Evolutionary conservation across 2,797 vertebrate species (phyloP).

Genomic region (Macroramphosus scolopax): DNA sequence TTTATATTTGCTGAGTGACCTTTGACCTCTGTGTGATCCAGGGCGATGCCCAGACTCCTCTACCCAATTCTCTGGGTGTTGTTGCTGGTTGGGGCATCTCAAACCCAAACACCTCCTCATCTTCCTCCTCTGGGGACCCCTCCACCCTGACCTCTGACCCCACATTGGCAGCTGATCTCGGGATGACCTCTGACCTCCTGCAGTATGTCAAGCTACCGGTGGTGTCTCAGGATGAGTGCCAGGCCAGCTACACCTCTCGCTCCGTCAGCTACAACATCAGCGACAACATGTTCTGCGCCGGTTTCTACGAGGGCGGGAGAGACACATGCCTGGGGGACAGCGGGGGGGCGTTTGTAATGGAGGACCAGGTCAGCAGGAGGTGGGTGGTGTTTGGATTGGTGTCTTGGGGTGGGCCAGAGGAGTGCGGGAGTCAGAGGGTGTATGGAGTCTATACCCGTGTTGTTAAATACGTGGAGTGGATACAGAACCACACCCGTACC

Average conservation of each 20-base stretch:
- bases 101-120: slow-evolving; percentile 79
- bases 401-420: slow-evolving; percentile 94
- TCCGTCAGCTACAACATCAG: slow-evolving; percentile 91
- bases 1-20: slow-evolving; percentile 1
- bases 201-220: slow-evolving; percentile 95
- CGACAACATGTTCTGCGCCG: slow-evolving; percentile 95
- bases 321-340: slow-evolving; percentile 98
- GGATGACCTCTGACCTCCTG: slow-evolving; percentile 82
- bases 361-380: slow-evolving; percentile 73
- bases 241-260: slow-evolving; percentile 87
- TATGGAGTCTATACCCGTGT: slow-evolving; percentile 96
- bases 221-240: slow-evolving; percentile 87
- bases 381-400: slow-evolving; percentile 93
- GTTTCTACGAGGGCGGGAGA: slow-evolving; percentile 88
- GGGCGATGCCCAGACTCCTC: slow-evolving; percentile 62
- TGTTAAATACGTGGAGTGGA: slow-evolving; percentile 86
- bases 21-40: slow-evolving; percentile 32
- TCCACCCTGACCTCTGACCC: slow-evolving; percentile 15
- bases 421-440: slow-evolving; percentile 91
- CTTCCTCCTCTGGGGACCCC: no score
- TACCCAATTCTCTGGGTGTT: slow-evolving; percentile 84
- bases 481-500: slow-evolving; percentile 68
- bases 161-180: slow-evolving; percentile 66
- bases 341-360: slow-evolving; percentile 88
- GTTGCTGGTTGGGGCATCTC: slow-evolving; percentile 97